phyloP scores from a whole-genome alignment of 2,888 invertebrate species.

The Aricia artaxerxes region DNA sequence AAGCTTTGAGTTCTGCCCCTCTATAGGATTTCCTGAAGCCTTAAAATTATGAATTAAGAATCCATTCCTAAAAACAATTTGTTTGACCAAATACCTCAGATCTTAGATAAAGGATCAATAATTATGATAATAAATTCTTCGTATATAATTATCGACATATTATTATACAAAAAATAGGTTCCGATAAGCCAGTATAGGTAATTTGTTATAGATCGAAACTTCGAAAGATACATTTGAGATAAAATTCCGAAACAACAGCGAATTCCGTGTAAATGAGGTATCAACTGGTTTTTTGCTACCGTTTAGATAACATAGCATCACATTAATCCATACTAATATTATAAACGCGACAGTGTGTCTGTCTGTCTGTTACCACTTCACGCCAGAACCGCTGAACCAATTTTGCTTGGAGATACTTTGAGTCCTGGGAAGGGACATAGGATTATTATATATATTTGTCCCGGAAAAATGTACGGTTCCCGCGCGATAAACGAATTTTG shows the following conservation, averaged over 20 bases:
- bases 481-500: too few species aligned
- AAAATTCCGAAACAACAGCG: neutral
- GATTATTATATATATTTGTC: too few species aligned
- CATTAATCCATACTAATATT: too few species aligned
- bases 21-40: neutral
- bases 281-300: constrained; percentile 23
- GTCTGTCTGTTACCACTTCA: too few species aligned
- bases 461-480: too few species aligned
- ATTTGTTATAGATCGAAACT: neutral
- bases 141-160: constrained; percentile 11
- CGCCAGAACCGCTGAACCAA: too few species aligned
- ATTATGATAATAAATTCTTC: neutral
- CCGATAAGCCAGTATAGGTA: neutral
- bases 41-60: neutral
- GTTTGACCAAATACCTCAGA: neutral
- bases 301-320: neutral
- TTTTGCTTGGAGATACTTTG: too few species aligned
- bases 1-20: too few species aligned
- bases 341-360: too few species aligned
- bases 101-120: neutral
- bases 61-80: neutral
- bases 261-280: neutral
- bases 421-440: too few species aligned
- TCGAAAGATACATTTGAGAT: constrained; percentile 14
- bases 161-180: constrained; percentile 13